Percentiles rank a stretch among this genome's conserved stretches.
Conservation (phyloP, 1,140 invertebrate species). For the Andricus grossulariae region DNA sequence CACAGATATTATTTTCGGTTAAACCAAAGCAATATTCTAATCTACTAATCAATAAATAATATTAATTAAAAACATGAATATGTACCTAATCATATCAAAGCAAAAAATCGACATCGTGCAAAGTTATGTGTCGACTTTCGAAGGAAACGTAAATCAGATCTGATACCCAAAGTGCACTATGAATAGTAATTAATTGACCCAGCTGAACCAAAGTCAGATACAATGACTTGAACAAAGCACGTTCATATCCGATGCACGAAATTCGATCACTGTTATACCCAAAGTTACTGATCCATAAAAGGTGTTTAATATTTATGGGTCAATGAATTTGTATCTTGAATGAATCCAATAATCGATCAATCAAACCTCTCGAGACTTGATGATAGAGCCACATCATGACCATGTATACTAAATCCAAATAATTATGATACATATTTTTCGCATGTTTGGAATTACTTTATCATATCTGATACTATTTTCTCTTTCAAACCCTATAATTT, state of each 20-base stretch:
- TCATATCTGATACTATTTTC: neutral
- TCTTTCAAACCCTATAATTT: slow-evolving; percentile 14
- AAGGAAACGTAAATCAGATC: slow-evolving; percentile 23
- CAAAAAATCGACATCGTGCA: neutral
- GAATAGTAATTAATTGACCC: slow-evolving; percentile 30
- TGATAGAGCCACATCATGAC: neutral
- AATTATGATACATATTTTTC: too few species aligned
- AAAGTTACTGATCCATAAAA: slow-evolving; percentile 23
- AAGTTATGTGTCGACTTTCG: neutral
- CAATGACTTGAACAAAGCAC: slow-evolving; percentile 6
- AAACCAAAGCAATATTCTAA: too few species aligned
- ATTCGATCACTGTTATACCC: slow-evolving; percentile 6
- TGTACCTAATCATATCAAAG: neutral
- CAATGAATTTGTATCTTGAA: slow-evolving; percentile 4
- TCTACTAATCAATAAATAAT: too few species aligned
- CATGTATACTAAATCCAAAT: too few species aligned
- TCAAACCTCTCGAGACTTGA: slow-evolving; percentile 2
- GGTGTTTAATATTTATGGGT: slow-evolving; percentile 23
- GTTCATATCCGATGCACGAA: slow-evolving; percentile 29
- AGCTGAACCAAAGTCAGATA: neutral
- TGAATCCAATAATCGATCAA: neutral
- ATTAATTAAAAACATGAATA: neutral
- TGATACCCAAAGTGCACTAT: neutral
- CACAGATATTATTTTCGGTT: too few species aligned
- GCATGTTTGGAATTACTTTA: neutral